Conservation (phyloP, 1,140 invertebrate species). For the Samia ricini region DNA sequence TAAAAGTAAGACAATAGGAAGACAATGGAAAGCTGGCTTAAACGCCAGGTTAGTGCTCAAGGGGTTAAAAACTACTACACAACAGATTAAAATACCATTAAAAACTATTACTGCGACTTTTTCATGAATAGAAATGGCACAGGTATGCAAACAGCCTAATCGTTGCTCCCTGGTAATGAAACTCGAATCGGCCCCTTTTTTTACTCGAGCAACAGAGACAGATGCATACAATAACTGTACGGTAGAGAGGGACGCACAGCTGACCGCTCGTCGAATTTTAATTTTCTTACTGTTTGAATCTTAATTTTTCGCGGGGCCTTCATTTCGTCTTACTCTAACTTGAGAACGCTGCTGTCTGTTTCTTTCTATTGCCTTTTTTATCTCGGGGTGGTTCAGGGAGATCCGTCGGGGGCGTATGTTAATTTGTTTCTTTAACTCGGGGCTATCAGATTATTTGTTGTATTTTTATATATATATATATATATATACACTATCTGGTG, state of each 20-base stretch:
- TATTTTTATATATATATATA: constrained; percentile 10
- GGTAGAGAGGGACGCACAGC: constrained; percentile 39
- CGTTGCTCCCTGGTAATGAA: constrained; percentile 25
- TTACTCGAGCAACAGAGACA: constrained; percentile 42
- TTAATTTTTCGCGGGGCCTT: constrained; percentile 67
- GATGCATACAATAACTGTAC: constrained; percentile 21
- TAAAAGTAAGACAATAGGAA: too few species aligned
- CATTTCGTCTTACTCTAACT: constrained; percentile 27
- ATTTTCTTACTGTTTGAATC: constrained; percentile 76
- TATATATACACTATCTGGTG: too few species aligned
- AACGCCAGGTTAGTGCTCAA: too few species aligned
- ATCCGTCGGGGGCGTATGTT: constrained; percentile 18
- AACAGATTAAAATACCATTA: too few species aligned
- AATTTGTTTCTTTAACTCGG: constrained; percentile 36
- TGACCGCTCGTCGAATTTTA: constrained; percentile 73
- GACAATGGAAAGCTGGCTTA: too few species aligned
- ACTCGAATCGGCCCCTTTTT: constrained; percentile 68
- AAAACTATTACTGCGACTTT: too few species aligned
- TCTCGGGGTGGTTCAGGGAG: constrained; percentile 19
- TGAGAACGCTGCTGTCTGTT: constrained; percentile 13
- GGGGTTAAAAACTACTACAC: too few species aligned
- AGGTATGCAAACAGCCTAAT: constrained; percentile 1
- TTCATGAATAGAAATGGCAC: background rate
- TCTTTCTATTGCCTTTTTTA: constrained; percentile 29
- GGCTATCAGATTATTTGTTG: constrained; percentile 14